Conservation (phyloP, 1,140 invertebrate genomes). For the honey bee (Apis mellifera) region DNA sequence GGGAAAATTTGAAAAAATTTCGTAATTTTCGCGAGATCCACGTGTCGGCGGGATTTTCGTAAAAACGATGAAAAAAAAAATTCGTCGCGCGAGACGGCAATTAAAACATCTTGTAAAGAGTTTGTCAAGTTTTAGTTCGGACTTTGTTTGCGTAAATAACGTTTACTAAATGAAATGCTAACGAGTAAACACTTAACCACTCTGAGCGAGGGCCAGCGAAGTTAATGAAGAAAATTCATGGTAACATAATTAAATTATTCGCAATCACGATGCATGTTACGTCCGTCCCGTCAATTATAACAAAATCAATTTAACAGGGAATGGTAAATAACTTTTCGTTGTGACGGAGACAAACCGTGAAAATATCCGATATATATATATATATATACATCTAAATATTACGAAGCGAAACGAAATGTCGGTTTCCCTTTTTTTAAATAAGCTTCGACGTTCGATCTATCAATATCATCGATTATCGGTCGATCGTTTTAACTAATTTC, state of each 20-base stretch:
- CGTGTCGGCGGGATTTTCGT: background rate
- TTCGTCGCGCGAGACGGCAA: too few relatives aligned
- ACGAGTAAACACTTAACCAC: slow-evolving; percentile 39
- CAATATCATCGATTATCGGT: slow-evolving; percentile 40
- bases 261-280: slow-evolving; percentile 55
- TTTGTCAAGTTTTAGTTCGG: background rate
- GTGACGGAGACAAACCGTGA: background rate
- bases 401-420: background rate
- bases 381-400: too few relatives aligned
- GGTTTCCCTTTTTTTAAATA: background rate
- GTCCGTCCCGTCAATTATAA: slow-evolving; percentile 54
- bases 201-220: slow-evolving; percentile 3
- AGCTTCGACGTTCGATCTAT: slow-evolving; percentile 49
- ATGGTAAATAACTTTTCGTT: slow-evolving; percentile 17
- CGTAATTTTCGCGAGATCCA: background rate
- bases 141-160: slow-evolving; percentile 23
- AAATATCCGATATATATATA: background rate
- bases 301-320: slow-evolving; percentile 39
- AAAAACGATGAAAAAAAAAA: background rate
- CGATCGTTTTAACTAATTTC: background rate
- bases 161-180: slow-evolving; percentile 37
- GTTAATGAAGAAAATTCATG: slow-evolving; percentile 61
- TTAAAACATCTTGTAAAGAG: background rate
- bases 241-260: slow-evolving; percentile 57
- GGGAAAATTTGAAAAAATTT: background rate